Conservation (phyloP, 2,888 invertebrate genomes). For the Mesorhabditis sp. region DNA sequence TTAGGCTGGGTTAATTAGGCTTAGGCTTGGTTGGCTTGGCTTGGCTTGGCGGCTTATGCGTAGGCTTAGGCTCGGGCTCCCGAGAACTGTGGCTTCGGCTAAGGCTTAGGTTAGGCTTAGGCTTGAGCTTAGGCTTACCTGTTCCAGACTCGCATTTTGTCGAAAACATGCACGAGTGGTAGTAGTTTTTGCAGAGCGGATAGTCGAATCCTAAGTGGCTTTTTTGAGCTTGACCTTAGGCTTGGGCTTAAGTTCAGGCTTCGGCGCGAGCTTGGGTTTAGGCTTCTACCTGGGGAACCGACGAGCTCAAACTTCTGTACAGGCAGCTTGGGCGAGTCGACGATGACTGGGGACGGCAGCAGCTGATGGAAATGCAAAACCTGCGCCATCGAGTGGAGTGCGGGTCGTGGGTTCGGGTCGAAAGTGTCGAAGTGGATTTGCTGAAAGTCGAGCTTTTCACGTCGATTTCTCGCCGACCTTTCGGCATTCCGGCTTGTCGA, state of each 20-base stretch:
- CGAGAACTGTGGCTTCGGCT: background rate
- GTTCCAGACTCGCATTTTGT: constrained; percentile 30
- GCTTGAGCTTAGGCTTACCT: background rate
- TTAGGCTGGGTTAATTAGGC: background rate
- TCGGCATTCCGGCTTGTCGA: constrained; percentile 6
- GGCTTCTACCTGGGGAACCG: too few species aligned
- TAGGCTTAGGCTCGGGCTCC: background rate
- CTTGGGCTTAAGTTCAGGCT: background rate
- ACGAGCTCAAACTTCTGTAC: too few species aligned
- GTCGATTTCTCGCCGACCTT: background rate
- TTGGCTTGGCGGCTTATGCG: background rate
- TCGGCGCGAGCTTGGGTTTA: too few species aligned
- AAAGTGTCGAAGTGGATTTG: too few species aligned
- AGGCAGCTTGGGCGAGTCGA: too few species aligned
- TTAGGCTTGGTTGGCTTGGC: background rate
- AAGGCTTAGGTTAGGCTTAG: background rate
- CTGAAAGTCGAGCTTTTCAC: too few species aligned
- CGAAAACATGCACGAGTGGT: constrained; percentile 37
- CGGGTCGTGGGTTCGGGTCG: too few species aligned
- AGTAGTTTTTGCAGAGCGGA: constrained; percentile 34
- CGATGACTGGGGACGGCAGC: too few species aligned
- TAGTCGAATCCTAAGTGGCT: background rate
- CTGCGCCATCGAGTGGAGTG: too few species aligned
- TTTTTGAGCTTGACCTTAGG: background rate
- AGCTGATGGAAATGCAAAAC: too few species aligned